Base-by-base conservation (phyloP, 2,797 vertebrate species). In the Bradypodion ventrale region DNA sequence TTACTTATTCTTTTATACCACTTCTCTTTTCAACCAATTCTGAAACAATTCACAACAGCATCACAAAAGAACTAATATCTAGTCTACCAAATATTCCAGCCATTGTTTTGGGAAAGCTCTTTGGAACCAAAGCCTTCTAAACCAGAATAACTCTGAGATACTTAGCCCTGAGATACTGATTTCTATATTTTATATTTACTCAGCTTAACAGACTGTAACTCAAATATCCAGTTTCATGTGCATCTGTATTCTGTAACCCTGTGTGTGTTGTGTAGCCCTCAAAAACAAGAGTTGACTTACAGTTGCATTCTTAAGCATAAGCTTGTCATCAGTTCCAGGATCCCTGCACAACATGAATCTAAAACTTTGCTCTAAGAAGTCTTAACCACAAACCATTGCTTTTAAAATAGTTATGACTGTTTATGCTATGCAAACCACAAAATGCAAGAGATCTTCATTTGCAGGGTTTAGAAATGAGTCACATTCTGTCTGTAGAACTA, bases 391-490 rank as follows among this genome's bases (percentile, higher is more conserved):
- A 46, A 29, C 70, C 70, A 46, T 73, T 42, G 25, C 19, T 52
- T 74, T 19, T 75, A 89, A 89, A 87, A 2, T 32, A 80, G 2
- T 13, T 49, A 9, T 73, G 80, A 88, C 63, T 62, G 78, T 76
- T 37, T 2, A 75, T 44, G 44, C 56, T 83, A 35, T 89, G 82
- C 27, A 85, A 25, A 27, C 9, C 66, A 65, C 10, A 5, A 65
- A 87, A 52, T 78, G 70, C 32, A 60, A 89, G 75, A 84, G 70
- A 83, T 84, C 15, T 80, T 66, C n/a, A n/a, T 35, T 88, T 85
- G n/a, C 46, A 23, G 60, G 68, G 1, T 37, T n/a, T 12, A 25
- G 10, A 52, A 7, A 10, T 66, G 63, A 89, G 62, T 63, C 88
- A 85, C 44, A 78, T 46, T 65, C 60, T 63, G 27, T 46, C 62